Evolutionary conservation across 2,888 invertebrate genomes (phyloP), one percentile per base, ranked within the genome.

Genomic region (Diachrysia chrysitis): DNA sequence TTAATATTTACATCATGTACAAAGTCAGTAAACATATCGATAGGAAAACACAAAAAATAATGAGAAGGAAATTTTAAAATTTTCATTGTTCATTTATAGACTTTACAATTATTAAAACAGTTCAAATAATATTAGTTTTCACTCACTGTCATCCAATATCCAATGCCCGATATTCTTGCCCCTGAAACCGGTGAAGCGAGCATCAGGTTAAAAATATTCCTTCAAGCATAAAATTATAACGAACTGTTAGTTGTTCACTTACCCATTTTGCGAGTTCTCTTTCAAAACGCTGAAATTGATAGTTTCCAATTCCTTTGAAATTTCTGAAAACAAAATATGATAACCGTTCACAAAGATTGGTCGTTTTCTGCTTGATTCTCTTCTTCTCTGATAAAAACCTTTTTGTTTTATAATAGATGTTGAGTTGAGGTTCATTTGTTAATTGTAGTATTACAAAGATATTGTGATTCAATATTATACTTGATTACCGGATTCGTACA

Each of bases 271-370:
- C 1, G 10, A 56, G 37, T 66, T 64, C 0, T 81, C 63, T 51
- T 66, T 60, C 7, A 69, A 32, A n/a, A 65, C 29, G 48, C 51
- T 69, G 60, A 77, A 82, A 72, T 69, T 82, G 1, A 69, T 70
- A 10, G 35, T 60, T 77, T 86, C 85, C 25, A 86, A 73, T 68
- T 79, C 79, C 66, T 81, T 84, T 55, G 85, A 83, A 37, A 79
- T 32, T 7, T 82, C 85, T 86, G 84, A 42, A 83, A 84, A 64
- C 3, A 62, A 72, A 29, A n/a, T n/a, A 69, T 37, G 19, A 63
- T 23, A 9, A 1, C 46, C 55, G 2, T 16, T 35, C 7, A 48
- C 61, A 21, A 17, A 35, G 48, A 55, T 58, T 55, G 6, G 12
- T 7, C 7, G 17, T 60, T 64, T 66, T 58, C 5, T 12, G 23